Conservation (phyloP, 1,140 invertebrate species). For the Drosophila arizonae region DNA sequence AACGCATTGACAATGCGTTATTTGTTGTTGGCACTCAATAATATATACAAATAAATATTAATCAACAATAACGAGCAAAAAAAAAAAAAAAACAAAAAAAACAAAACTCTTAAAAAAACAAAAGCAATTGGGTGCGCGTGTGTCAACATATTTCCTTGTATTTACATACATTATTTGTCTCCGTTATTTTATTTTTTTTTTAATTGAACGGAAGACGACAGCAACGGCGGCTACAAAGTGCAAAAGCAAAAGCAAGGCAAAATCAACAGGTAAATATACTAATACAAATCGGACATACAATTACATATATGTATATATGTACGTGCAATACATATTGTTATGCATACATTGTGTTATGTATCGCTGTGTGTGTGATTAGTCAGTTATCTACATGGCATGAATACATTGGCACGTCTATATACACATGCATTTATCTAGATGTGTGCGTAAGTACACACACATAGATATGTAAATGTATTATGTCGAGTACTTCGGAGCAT, state of each 20-base stretch:
- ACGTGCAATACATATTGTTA: neutral
- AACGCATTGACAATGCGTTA: slow-evolving; percentile 42
- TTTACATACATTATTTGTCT: slow-evolving; percentile 34
- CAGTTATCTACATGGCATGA: slow-evolving; percentile 26
- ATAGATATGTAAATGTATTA: slow-evolving; percentile 6
- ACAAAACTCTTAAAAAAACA: neutral
- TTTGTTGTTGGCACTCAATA: slow-evolving; percentile 17
- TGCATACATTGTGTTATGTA: neutral
- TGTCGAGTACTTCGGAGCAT: slow-evolving; percentile 27
- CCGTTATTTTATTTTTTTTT: slow-evolving; percentile 12
- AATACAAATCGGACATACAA: slow-evolving; percentile 18
- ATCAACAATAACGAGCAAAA: slow-evolving; percentile 6
- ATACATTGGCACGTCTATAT: neutral
- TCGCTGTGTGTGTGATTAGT: slow-evolving; percentile 1
- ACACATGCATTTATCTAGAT: neutral
- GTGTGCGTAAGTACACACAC: neutral
- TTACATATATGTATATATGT: neutral
- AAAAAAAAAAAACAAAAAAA: neutral
- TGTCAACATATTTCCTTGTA: slow-evolving; percentile 35
- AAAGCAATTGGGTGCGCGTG: slow-evolving; percentile 28
- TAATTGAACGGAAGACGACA: slow-evolving; percentile 9
- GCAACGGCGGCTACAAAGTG: slow-evolving; percentile 29
- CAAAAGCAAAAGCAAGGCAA: slow-evolving; percentile 30
- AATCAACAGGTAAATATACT: slow-evolving; percentile 52
- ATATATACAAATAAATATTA: slow-evolving; percentile 15